Evolutionary conservation across 2,888 invertebrate genomes (phyloP), one percentile per base, ranked within the genome.

Genomic region (Megalurothrips usitatus): DNA sequence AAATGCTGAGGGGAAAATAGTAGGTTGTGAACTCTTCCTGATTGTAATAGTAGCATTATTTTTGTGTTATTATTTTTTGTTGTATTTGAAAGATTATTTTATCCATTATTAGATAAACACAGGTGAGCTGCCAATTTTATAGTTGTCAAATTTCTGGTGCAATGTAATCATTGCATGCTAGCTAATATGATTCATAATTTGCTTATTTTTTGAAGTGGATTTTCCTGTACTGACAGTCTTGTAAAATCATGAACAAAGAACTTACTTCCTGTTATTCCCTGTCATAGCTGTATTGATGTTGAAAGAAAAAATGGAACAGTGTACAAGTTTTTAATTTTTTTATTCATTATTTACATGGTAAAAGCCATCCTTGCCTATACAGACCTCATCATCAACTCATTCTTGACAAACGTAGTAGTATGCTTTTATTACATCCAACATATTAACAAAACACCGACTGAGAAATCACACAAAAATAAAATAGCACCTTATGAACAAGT

Each of bases 21-120:
- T 58, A 58, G 58, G 58, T 58, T 58, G 58, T 58, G 58, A 58
- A 58, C 58, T 58, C 19, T 58, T 19, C 58, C 58, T 58, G 58
- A 43, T 43, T 43, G 34, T 19, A 58, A 58, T 58, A 58, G 58
- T 58, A 19, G 19, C 19, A 19, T 58, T 58, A 58, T 58, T 58
- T 58, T 58, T 58, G 34, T 14, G 19, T 14, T 14, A 58, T 58
- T 58, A 14, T 58, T 58, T 58, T 58, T 58, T 58, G 58, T 58
- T 58, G 58, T 58, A 17, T 19, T 58, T 58, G 58, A 58, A 58
- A 58, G 58, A 58, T 58, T 58, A 58, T 58, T 58, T 58, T 58
- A 58, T 58, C 19, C 17, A 43, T 43, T 43, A 43, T 43, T 43
- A 4, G 6, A 43, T 43, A 43, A 43, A 43, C 34, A 43, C 34